These are phyloP conservation scores for Bombyx huttoni DNA, from an alignment of 2,888 invertebrate species.

Conservation along the genomic window DNA sequence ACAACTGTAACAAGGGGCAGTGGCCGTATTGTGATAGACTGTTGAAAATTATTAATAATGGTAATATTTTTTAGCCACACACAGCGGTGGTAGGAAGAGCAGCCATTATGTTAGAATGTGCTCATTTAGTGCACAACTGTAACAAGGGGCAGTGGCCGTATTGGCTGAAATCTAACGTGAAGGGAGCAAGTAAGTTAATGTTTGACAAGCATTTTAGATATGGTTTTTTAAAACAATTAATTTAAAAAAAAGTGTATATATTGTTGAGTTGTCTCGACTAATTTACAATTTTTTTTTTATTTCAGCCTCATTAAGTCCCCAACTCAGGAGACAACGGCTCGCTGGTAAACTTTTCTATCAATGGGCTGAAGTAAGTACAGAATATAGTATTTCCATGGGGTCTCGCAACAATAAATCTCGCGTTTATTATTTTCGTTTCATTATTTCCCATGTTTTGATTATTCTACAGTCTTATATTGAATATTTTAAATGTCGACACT, in stretches of 20 bases:
- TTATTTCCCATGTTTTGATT: too few species aligned
- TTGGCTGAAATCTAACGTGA: slow-evolving; percentile 91
- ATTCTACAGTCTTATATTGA: too few species aligned
- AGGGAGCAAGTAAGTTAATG: slow-evolving; percentile 38
- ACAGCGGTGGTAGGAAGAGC: slow-evolving; percentile 96
- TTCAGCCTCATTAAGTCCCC: slow-evolving; percentile 54
- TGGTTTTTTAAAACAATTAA: too few species aligned
- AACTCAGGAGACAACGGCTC: slow-evolving; percentile 72
- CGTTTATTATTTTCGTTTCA: too few species aligned
- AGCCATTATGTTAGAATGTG: slow-evolving; percentile 92
- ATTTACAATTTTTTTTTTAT: background rate
- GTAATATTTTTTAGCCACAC: slow-evolving; percentile 78
- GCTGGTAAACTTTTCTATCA: slow-evolving; percentile 98
- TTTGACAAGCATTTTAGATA: background rate
- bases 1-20: slow-evolving; percentile 97
- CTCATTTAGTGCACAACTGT: slow-evolving; percentile 96
- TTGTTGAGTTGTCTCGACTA: too few species aligned
- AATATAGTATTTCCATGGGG: too few species aligned
- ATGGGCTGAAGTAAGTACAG: slow-evolving; percentile 86
- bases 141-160: slow-evolving; percentile 99
- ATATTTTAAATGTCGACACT: too few species aligned
- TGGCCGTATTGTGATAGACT: slow-evolving; percentile 81
- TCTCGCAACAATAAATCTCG: too few species aligned
- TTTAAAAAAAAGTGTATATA: too few species aligned
- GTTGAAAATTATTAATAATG: background rate